Base-by-base conservation (phyloP, 2,888 invertebrate genomes). In the Hoplodrina ambigua region DNA sequence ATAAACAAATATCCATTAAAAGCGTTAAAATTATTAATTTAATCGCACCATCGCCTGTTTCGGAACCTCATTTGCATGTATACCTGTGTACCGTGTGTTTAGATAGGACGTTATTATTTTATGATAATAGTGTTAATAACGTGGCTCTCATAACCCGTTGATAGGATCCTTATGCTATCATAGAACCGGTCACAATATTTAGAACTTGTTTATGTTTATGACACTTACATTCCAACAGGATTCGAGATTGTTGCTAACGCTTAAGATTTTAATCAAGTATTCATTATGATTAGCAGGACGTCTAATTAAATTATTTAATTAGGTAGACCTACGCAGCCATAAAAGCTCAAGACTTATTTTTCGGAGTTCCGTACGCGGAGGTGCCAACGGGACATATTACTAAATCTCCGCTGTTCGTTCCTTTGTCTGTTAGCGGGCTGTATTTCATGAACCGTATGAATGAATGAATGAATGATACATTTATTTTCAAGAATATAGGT, bases 1-100 rank as follows among this genome's bases (percentile, higher is more conserved):
- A 92, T 92, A 93, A 93, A 94, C 94, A 94, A 94, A 94, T 91
- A 91, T 84, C 87, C 88, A 89, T 93, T 92, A 91, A 87, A 87
- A 85, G 89, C 85, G 92, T 91, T 90, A 92, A 92, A 91, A 90
- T 94, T 93, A 93, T 92, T 92, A 93, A 92, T 93, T 91, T 92
- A 88, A 93, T 91, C 91, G 87, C 89, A 88, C 88, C 80, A 85
- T 78, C 63, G 78, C 62, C 63, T 63, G 75, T 77, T 69, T 86
- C 86, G 84, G 73, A 73, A 61, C 78, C 86, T 88, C 86, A 91
- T 94, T 93, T 91, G 89, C 92, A 91, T 93, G 82, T 65, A 57
- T 69, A 73, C 78, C 73, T 73, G 73, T 66, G 80, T 84, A 79
- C 69, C 53, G 53, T 79, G 83, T 92, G 92, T 93, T 94, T 93